A percentile compares a stretch with the other conserved stretches of the same genome.
Conservation (phyloP, 2,113 vertebrate species). For the Acanthochromis polyacanthus region DNA sequence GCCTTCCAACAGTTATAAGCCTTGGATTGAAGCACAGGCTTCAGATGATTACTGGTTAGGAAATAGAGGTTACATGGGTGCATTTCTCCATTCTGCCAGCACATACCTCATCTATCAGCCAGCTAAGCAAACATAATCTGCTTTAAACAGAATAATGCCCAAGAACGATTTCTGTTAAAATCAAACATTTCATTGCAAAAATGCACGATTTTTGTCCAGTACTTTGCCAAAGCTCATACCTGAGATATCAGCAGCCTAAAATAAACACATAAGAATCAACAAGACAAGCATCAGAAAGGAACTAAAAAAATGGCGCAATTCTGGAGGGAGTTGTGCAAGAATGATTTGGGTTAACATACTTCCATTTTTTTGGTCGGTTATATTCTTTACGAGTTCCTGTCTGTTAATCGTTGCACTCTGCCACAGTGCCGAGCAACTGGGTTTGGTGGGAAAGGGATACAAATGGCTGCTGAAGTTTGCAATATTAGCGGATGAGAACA, state of each 20-base stretch:
- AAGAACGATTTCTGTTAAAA: background rate
- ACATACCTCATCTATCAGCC: slow-evolving; percentile 12
- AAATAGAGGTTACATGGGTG: slow-evolving; percentile 35
- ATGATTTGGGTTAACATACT: background rate
- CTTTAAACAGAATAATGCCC: slow-evolving; percentile 1
- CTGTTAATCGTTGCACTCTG: background rate
- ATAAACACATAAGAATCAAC: background rate
- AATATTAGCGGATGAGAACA: background rate
- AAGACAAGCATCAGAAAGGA: background rate
- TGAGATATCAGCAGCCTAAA: background rate
- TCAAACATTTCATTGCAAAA: background rate
- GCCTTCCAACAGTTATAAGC: slow-evolving; percentile 8
- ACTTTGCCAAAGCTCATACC: background rate
- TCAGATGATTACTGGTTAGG: slow-evolving; percentile 23
- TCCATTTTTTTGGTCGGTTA: background rate
- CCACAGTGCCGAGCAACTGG: background rate
- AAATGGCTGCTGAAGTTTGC: background rate
- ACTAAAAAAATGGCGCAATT: no score
- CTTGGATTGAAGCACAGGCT: slow-evolving; percentile 28
- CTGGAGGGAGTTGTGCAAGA: background rate
- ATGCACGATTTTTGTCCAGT: slow-evolving; percentile 9
- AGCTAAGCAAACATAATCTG: slow-evolving; percentile 26
- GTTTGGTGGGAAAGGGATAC: background rate
- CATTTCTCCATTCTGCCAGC: slow-evolving; percentile 25
- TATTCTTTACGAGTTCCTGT: background rate